Conservation (phyloP, 2,113 vertebrate species). For the Bombycilla garrulus region DNA sequence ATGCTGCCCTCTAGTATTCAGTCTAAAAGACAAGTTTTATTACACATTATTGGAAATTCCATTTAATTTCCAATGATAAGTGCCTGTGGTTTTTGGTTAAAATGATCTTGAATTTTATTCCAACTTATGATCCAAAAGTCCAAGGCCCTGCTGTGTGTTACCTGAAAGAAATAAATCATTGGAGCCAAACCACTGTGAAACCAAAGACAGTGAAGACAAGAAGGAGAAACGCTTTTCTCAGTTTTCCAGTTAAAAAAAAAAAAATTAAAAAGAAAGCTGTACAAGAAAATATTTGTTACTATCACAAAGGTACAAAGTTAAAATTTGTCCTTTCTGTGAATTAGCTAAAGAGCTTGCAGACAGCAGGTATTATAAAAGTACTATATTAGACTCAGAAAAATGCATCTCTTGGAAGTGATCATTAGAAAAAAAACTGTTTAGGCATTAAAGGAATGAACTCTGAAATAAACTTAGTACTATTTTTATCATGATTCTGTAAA, state of each 20-base stretch:
- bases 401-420: not conserved
- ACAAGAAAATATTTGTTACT: not conserved
- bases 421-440: not conserved
- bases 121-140: not conserved
- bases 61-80: not conserved
- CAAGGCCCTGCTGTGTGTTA: not conserved
- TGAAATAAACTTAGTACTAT: not conserved
- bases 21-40: not conserved
- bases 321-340: not conserved
- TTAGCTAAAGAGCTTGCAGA: not conserved
- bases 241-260: not conserved
- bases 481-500: not conserved
- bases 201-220: not conserved
- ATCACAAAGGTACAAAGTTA: not conserved
- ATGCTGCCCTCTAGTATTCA: conserved; percentile 5
- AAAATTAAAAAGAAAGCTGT: not conserved
- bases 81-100: not conserved
- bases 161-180: not conserved
- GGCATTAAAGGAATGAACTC: not conserved
- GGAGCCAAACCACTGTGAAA: not conserved
- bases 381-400: not conserved
- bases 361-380: not conserved
- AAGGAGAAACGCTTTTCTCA: not conserved
- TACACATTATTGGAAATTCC: not conserved
- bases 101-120: not conserved